Evolutionary conservation across 2,113 vertebrate species (phyloP).

Genomic region (Hyperopisus bebe): DNA sequence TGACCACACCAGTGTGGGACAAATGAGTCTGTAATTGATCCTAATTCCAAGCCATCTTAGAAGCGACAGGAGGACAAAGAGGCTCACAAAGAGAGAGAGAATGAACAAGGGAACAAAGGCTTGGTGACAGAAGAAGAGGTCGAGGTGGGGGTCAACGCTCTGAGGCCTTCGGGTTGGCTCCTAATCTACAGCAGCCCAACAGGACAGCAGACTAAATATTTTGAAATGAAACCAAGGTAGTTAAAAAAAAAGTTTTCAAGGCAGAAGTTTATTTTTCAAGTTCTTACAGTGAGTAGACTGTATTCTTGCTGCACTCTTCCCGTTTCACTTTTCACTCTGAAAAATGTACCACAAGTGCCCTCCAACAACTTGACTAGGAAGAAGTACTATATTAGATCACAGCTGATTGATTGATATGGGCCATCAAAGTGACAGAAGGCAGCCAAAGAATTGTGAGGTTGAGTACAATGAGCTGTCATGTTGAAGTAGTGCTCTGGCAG

Average conservation of each 20-base stretch:
- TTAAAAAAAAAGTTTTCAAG: not conserved
- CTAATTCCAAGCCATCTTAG: slow-evolving; percentile 22
- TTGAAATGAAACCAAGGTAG: not conserved
- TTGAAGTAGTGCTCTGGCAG: not conserved
- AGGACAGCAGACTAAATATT: not conserved
- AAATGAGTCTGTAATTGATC: slow-evolving; percentile 26
- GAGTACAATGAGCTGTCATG: not conserved
- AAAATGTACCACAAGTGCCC: not conserved
- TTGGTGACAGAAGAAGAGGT: not conserved
- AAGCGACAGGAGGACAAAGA: slow-evolving; percentile 18
- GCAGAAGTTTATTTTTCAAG: not conserved
- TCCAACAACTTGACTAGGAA: not conserved
- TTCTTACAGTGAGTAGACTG: not conserved
- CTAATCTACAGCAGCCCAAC: not conserved
- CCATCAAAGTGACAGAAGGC: not conserved
- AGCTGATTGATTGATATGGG: not conserved
- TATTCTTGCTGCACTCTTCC: not conserved
- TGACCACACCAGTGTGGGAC: slow-evolving; percentile 15
- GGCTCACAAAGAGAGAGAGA: slow-evolving; percentile 3
- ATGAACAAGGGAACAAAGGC: slow-evolving; percentile 13
- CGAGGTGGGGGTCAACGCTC: not conserved
- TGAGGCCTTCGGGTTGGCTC: not conserved
- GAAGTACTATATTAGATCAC: not conserved
- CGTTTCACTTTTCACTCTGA: not conserved
- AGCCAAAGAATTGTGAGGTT: not conserved